Evolutionary conservation across 2,113 vertebrate genomes (phyloP).

Genomic region (Podarcis muralis): DNA sequence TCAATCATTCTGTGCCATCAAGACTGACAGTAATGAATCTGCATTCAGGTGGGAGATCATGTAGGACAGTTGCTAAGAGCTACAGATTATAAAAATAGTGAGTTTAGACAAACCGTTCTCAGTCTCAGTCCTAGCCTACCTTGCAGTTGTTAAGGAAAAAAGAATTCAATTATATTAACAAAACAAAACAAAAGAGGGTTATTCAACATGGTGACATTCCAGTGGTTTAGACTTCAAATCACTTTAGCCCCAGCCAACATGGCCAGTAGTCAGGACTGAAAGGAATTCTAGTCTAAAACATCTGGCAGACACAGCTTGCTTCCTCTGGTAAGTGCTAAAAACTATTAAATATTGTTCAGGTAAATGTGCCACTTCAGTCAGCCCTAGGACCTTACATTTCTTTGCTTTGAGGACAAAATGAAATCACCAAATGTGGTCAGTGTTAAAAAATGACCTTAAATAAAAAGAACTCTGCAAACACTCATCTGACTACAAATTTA

Average conservation of each 20-base stretch:
- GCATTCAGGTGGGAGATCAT: not conserved
- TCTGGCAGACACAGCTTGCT: too few species aligned
- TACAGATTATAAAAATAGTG: not conserved
- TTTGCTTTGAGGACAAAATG: not conserved
- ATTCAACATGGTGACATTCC: too few species aligned
- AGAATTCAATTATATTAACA: not conserved
- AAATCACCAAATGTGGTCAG: not conserved
- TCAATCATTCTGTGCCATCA: not conserved
- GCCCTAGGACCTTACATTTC: too few species aligned
- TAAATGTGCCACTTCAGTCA: not conserved
- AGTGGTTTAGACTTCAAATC: too few species aligned
- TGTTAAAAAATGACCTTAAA: slow-evolving; percentile 23
- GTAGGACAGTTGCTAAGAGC: not conserved
- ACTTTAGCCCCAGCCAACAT: too few species aligned
- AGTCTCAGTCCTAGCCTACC: not conserved
- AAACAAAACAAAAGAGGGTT: not conserved
- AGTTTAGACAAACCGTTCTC: too few species aligned
- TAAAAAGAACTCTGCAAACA: slow-evolving; percentile 33
- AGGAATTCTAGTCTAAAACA: too few species aligned
- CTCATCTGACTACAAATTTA: slow-evolving; percentile 23
- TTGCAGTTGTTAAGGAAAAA: not conserved
- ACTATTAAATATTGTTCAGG: not conserved
- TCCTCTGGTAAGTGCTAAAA: not conserved
- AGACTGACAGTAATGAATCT: not conserved
- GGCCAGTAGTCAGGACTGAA: too few species aligned